Percentiles rank a stretch among this genome's conserved stretches.
Conservation (phyloP, 2,888 invertebrate genomes). For the Napeogenes inachia region DNA sequence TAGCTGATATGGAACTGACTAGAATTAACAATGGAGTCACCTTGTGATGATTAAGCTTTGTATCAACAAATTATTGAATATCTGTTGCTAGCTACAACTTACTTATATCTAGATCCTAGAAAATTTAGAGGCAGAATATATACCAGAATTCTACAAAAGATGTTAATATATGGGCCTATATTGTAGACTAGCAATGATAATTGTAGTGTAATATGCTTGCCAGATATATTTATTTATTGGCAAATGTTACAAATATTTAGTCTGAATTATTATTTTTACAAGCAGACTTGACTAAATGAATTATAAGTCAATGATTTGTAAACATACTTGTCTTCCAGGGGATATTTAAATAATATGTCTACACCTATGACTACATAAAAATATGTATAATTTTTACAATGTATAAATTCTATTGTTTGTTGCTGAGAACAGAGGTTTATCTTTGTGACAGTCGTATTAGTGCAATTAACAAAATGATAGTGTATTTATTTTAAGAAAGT, state of each 20-base stretch:
- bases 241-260: constrained; percentile 22
- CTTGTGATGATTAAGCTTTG: constrained; percentile 48
- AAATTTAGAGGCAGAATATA: constrained; percentile 5
- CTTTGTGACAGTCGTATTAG: constrained; percentile 47
- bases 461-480: constrained; percentile 38
- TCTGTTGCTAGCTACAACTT: constrained; percentile 10
- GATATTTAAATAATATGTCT: constrained; percentile 33
- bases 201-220: constrained; percentile 27
- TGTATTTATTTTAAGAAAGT: constrained; percentile 16
- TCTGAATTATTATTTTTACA: constrained; percentile 26
- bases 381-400: constrained; percentile 44
- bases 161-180: neutral
- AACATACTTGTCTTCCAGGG: constrained; percentile 59
- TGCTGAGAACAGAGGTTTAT: constrained; percentile 54
- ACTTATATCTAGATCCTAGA: constrained; percentile 9
- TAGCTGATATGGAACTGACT: constrained; percentile 77
- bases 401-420: constrained; percentile 56
- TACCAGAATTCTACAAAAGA: constrained; percentile 3
- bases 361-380: constrained; percentile 21
- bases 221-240: constrained; percentile 24
- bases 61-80: neutral
- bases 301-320: constrained; percentile 47
- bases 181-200: constrained; percentile 1
- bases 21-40: constrained; percentile 71
- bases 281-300: constrained; percentile 30